phyloP scores from a whole-genome alignment of 2,888 invertebrate genomes.

The Drosophila paranaensis region DNA sequence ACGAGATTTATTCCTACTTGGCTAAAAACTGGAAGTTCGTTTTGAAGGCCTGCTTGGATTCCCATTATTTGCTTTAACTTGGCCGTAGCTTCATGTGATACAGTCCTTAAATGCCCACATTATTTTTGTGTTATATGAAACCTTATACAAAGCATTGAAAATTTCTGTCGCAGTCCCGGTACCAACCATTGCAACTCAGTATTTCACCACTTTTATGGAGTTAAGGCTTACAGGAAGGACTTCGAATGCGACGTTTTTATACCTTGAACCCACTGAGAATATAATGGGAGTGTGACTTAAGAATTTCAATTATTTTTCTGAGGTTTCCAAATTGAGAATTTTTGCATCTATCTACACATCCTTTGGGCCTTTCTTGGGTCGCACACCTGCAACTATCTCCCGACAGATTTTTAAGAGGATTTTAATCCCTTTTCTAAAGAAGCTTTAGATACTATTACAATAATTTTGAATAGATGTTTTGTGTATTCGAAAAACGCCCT shows the following conservation, averaged over 20 bases:
- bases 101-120: neutral
- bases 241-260: too few relatives aligned
- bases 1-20: neutral
- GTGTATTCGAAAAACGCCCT: too few relatives aligned
- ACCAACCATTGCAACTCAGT: too few relatives aligned
- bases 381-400: neutral
- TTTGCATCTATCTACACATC: neutral
- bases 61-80: neutral
- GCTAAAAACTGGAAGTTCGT: neutral
- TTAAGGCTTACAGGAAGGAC: too few relatives aligned
- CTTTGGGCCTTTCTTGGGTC: neutral
- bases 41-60: conserved; percentile 28
- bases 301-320: too few relatives aligned
- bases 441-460: neutral
- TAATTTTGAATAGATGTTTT: neutral
- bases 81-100: neutral
- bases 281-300: too few relatives aligned
- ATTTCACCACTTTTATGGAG: too few relatives aligned
- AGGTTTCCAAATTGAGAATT: neutral
- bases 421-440: too few relatives aligned
- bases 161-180: too few relatives aligned
- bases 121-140: neutral
- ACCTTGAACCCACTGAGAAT: too few relatives aligned
- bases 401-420: neutral
- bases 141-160: too few relatives aligned